Percentiles rank a stretch among this genome's conserved stretches.
Conservation (phyloP, 1,140 invertebrate species). For the Ctenoplectra terminalis region DNA sequence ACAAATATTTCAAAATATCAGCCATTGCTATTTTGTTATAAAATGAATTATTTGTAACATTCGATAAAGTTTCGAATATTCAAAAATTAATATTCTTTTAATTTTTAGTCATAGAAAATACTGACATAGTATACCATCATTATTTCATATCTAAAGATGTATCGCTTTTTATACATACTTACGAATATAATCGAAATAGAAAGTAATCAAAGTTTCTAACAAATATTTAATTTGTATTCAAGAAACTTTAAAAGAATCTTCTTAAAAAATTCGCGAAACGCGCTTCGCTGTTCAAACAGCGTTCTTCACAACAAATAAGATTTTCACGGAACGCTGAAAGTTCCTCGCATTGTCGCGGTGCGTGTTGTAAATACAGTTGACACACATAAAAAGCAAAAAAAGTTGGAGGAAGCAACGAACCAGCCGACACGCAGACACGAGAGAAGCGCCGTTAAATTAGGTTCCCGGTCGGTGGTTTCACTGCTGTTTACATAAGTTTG, state of each 20-base stretch:
- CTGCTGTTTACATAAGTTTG: slow-evolving; percentile 68
- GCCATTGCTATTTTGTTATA: too few species aligned
- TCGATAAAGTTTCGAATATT: too few species aligned
- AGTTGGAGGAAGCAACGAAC: slow-evolving; percentile 12
- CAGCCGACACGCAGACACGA: not conserved
- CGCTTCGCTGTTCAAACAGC: too few species aligned
- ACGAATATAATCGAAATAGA: too few species aligned
- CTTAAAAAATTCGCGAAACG: not conserved
- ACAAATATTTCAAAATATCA: too few species aligned
- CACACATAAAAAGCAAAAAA: slow-evolving; percentile 38
- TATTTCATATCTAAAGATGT: too few species aligned
- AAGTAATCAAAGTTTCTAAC: not conserved
- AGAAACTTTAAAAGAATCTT: not conserved
- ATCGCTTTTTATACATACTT: too few species aligned
- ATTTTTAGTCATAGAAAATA: too few species aligned
- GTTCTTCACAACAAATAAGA: not conserved
- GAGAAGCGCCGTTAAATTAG: slow-evolving; percentile 47
- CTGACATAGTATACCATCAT: too few species aligned
- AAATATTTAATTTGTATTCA: not conserved
- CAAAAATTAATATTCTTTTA: too few species aligned
- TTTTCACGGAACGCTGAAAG: slow-evolving; percentile 3
- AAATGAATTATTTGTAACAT: too few species aligned
- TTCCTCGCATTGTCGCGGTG: not conserved
- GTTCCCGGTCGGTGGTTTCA: slow-evolving; percentile 57
- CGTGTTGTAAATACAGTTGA: slow-evolving; percentile 32